Conservation (phyloP, 2,888 invertebrate species). For the Oscheius sp. region DNA sequence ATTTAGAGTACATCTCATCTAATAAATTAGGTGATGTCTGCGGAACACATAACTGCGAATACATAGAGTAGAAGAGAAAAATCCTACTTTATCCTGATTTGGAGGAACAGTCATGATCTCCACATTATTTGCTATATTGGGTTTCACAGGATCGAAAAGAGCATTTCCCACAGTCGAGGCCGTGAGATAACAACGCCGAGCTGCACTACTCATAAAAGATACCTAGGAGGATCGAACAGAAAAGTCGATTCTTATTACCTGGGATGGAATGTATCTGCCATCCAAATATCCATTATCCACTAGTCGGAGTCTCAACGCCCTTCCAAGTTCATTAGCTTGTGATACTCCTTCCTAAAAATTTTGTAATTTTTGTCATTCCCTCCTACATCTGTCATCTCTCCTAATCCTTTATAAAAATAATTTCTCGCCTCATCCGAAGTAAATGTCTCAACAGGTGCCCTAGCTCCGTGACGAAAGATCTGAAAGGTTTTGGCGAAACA, state of each 20-base stretch:
- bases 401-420: constrained; percentile 43
- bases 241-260: neutral
- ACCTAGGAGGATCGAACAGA: neutral
- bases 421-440: constrained; percentile 38
- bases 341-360: constrained; percentile 2
- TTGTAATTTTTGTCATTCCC: neutral
- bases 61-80: neutral
- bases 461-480: constrained; percentile 49
- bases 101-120: neutral
- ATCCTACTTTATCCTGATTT: neutral
- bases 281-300: constrained; percentile 12
- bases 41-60: constrained; percentile 1
- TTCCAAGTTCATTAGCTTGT: constrained; percentile 15
- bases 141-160: constrained; percentile 2
- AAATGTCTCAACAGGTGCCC: constrained; percentile 41
- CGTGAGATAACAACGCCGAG: constrained; percentile 5
- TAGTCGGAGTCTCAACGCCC: constrained; percentile 2
- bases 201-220: constrained; percentile 8
- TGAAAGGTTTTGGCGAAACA: neutral
- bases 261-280: neutral
- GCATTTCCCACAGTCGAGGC: constrained; percentile 9
- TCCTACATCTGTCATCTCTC: constrained; percentile 45
- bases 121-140: neutral
- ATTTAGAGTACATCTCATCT: neutral
- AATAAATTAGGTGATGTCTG: neutral